These are phyloP conservation scores for Ophthalmolycus amberensis DNA, from an alignment of 2,113 vertebrate genomes.

Conservation along the genomic window DNA sequence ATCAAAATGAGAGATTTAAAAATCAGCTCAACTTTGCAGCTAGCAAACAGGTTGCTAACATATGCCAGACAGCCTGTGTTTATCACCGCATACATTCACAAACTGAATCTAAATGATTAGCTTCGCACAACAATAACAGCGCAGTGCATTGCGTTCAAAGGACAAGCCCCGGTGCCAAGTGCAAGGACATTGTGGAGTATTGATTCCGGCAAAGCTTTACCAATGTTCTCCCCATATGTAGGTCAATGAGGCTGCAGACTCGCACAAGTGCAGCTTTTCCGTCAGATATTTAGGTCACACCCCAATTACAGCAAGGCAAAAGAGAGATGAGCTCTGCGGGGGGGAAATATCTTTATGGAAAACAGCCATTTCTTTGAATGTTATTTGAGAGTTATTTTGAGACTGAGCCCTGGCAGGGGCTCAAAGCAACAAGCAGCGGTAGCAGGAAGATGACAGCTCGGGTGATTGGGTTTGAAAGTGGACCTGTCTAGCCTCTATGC, in stretches of 20 bases:
- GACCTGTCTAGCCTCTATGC: slow-evolving; percentile 83
- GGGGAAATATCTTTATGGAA: slow-evolving; percentile 68
- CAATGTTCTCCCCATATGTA: slow-evolving; percentile 78
- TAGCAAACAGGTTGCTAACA: slow-evolving; percentile 50
- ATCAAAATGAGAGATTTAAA: background rate
- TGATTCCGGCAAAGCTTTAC: slow-evolving; percentile 70
- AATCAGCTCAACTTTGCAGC: background rate
- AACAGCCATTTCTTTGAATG: slow-evolving; percentile 73
- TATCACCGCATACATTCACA: background rate
- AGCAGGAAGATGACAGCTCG: slow-evolving; percentile 68
- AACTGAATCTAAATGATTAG: background rate
- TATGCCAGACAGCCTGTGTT: background rate
- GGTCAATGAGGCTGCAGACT: slow-evolving; percentile 81
- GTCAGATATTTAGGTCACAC: slow-evolving; percentile 83
- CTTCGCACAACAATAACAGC: slow-evolving; percentile 7
- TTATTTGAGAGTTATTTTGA: slow-evolving; percentile 69
- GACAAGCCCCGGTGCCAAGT: slow-evolving; percentile 4
- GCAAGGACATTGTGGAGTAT: slow-evolving; percentile 60
- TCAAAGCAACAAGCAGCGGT: slow-evolving; percentile 67
- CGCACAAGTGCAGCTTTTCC: slow-evolving; percentile 74
- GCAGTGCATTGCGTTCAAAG: slow-evolving; percentile 10
- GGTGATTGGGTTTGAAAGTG: slow-evolving; percentile 73
- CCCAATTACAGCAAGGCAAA: slow-evolving; percentile 79
- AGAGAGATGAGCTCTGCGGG: slow-evolving; percentile 74
- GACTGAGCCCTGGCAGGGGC: slow-evolving; percentile 48